Base-by-base conservation (phyloP, 1,140 invertebrate species). In the Cecropterus lyciades region DNA sequence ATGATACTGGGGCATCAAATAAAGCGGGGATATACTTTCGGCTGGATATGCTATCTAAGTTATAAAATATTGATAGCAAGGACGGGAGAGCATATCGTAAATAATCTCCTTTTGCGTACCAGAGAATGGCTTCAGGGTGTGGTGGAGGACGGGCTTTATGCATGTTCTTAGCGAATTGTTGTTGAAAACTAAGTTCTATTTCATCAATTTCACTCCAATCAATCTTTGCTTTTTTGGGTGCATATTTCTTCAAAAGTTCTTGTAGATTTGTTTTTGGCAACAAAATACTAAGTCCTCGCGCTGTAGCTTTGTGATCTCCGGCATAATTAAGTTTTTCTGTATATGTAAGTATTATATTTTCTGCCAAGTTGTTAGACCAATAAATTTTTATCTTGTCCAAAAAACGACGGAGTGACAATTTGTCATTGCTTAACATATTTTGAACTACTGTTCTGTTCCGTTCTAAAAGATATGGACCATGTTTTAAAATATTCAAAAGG, bases 401-500 rank as follows among this genome's bases (percentile, higher is more conserved):
- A 20, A 80, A 67, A 17, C 63, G 65, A 13, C n/a, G 66, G 13
- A 82, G 55, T 14, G 67, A 71, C 9, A 80, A 40, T 42, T 60
- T 51, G 17, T 84, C 73, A 49, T 75, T 71, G 1, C 40, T 62
- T 24, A 65, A 64, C 15, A 84, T 48, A 7, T 57, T 51, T 24
- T 70, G 16, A 8, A 79, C 45, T 52, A 79, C 73, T 5, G 45
- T 49, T 15, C 69, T 49, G 68, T 80, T 69, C 14, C 69, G 45
- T 27, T 67, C 37, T 24, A 89, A 43, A 40, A 89, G 60, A 59
- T 52, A 56, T 11, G 84, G 77, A 24, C 80, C 80, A 65, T 89
- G 86, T 57, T 89, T 89, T 1, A 89, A 55, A 20, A 74, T 75
- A 73, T 88, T 86, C n/a, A 88, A 13, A 60, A 79, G 78, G n/a